phyloP scores from a whole-genome alignment of 2,113 vertebrate species.

The Psilopogon haemacephalus region DNA sequence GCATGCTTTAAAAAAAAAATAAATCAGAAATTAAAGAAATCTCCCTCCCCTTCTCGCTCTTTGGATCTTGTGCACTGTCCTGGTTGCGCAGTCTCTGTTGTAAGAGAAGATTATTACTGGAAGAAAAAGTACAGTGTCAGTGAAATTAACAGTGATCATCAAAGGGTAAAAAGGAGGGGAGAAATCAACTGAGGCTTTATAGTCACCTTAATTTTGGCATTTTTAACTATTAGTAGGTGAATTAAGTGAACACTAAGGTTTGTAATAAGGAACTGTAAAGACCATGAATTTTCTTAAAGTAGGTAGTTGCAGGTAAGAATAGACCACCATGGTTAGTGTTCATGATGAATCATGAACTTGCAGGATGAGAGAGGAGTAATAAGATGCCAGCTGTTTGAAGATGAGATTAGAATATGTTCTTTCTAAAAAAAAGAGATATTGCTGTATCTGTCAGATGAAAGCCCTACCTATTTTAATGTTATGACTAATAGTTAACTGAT shows the following conservation, averaged over 20 bases:
- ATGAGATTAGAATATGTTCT: not conserved
- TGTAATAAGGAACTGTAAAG: not conserved
- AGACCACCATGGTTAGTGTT: not conserved
- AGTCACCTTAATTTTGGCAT: not conserved
- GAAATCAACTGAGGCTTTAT: not conserved
- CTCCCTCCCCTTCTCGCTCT: rapidly evolving
- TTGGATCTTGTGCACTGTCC: not conserved
- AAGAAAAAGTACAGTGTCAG: not conserved
- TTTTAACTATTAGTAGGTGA: not conserved
- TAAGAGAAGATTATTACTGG: not conserved
- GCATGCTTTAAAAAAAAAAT: not conserved
- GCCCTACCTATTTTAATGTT: not conserved
- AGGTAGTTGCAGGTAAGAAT: not conserved
- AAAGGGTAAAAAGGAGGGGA: not conserved
- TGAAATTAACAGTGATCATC: not conserved
- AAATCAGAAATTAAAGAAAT: no score
- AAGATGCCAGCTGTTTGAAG: not conserved
- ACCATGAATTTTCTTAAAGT: not conserved
- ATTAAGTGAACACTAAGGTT: not conserved
- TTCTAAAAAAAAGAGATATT: not conserved
- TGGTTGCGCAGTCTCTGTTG: not conserved
- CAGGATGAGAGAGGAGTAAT: not conserved
- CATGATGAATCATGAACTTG: not conserved
- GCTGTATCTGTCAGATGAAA: not conserved
- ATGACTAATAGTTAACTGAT: not conserved